These are phyloP conservation scores for Enteromius fasciolatus DNA, from an alignment of 2,797 vertebrate genomes.

Conservation along the genomic window DNA sequence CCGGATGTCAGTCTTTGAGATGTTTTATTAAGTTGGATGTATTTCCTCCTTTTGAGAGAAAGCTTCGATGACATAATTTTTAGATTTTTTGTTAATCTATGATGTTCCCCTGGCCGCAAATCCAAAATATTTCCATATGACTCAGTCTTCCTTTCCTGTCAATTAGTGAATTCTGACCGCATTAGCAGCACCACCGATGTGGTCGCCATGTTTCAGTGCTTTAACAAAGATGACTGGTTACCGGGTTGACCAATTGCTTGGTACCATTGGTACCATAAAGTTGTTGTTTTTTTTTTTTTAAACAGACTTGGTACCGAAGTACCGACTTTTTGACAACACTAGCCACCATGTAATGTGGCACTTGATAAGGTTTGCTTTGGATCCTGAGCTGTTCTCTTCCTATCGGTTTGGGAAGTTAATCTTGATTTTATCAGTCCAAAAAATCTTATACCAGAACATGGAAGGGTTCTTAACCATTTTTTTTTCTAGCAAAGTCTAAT, in stretches of 20 bases:
- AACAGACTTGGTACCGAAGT: not conserved
- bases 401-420: not conserved
- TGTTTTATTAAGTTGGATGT: slow-evolving; percentile 1
- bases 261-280: not conserved
- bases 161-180: not conserved
- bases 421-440: not conserved
- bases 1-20: not conserved
- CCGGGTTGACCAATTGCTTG: not conserved
- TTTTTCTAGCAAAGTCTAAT: no score
- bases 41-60: slow-evolving; percentile 1
- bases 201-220: slow-evolving; percentile 10
- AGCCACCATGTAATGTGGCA: not conserved
- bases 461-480: no score
- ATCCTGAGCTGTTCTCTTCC: not conserved
- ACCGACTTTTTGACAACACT: not conserved
- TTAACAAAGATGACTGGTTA: not conserved
- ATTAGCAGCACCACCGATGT: not conserved
- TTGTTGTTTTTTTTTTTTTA: not conserved
- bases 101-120: not conserved
- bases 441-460: not conserved
- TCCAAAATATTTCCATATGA: no score
- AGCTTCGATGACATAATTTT: not conserved
- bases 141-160: slow-evolving; percentile 1
- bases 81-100: not conserved
- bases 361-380: not conserved